Percentiles rank a stretch among this genome's conserved stretches.
Conservation (phyloP, 2,888 invertebrate species). For the Odontomyia ornata region DNA sequence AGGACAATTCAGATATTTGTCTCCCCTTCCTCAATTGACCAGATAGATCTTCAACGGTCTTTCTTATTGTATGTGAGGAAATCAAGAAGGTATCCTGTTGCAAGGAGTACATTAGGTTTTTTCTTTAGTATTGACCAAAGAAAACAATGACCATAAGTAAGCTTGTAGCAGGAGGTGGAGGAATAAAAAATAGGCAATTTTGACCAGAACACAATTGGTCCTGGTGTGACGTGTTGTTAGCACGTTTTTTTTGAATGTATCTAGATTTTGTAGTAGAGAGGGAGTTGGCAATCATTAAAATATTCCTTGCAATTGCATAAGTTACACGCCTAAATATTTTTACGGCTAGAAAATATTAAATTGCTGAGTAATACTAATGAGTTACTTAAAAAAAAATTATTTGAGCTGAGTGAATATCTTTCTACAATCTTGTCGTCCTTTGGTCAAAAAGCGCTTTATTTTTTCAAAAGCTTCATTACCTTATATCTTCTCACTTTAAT, state of each 20-base stretch:
- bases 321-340: background rate
- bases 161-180: background rate
- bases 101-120: background rate
- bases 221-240: no score
- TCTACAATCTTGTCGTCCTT: no score
- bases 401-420: no score
- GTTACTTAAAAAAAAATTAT: no score
- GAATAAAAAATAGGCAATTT: background rate
- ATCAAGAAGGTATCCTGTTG: background rate
- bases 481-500: background rate
- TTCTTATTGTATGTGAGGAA: constrained; percentile 2
- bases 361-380: no score
- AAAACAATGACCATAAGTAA: background rate
- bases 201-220: background rate
- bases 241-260: background rate
- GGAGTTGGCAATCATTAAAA: background rate
- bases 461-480: no score
- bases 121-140: background rate
- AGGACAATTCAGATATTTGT: constrained; percentile 24
- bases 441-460: no score
- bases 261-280: background rate
- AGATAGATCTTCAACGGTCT: background rate
- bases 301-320: background rate
- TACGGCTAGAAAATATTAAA: no score
- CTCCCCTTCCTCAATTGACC: constrained; percentile 31